These are phyloP conservation scores for Tetramorium alpestre DNA, from an alignment of 1,140 invertebrate species.

Conservation along the genomic window DNA sequence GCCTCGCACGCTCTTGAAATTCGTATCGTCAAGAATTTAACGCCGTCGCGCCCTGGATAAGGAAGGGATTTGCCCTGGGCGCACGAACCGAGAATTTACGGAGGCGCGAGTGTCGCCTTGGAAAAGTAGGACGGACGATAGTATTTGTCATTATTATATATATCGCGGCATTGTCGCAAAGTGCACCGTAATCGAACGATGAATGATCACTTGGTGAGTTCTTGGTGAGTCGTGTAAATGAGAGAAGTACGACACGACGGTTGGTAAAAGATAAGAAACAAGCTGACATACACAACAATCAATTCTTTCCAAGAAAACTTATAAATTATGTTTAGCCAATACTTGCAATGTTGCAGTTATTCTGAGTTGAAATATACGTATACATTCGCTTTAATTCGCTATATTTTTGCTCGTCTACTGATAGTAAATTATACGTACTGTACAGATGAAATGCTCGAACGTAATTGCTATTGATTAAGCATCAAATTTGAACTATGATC, in stretches of 20 bases:
- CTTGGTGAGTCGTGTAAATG: neutral
- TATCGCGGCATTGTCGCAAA: neutral
- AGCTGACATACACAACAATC: neutral
- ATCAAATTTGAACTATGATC: neutral
- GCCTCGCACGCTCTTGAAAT: slow-evolving; percentile 11
- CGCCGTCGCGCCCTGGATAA: slow-evolving; percentile 21
- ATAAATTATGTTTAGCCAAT: neutral
- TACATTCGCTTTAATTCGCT: slow-evolving; percentile 8
- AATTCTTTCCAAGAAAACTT: neutral
- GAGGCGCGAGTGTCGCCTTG: slow-evolving; percentile 3
- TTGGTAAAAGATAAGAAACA: too few relatives aligned
- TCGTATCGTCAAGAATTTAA: slow-evolving; percentile 56
- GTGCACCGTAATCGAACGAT: slow-evolving; percentile 22
- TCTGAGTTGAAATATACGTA: neutral
- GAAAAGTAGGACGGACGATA: slow-evolving; percentile 41
- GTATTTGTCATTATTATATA: slow-evolving; percentile 52
- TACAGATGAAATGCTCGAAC: neutral
- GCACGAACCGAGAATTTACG: slow-evolving; percentile 45
- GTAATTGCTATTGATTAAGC: neutral
- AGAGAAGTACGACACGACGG: neutral
- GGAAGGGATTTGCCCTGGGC: slow-evolving; percentile 27
- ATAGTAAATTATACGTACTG: slow-evolving; percentile 2
- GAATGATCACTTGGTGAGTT: neutral
- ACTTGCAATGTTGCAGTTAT: neutral
- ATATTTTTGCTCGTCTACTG: neutral